Evolutionary conservation across 2,888 invertebrate species (phyloP).

Genomic region (Venusia cambrica): DNA sequence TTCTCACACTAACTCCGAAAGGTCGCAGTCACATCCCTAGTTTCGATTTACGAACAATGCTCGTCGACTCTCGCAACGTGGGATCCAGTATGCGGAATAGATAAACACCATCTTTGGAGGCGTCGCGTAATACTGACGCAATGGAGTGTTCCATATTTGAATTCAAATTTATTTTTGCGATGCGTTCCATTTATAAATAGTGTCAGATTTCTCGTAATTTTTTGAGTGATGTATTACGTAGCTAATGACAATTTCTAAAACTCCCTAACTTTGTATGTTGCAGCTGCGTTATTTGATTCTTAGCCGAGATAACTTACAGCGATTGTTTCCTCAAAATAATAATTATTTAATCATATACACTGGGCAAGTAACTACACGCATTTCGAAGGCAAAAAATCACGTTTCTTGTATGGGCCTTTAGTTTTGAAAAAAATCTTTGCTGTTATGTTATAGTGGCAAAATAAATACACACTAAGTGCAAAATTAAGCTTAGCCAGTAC

Average conservation of each 20-base stretch:
- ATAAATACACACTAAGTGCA: too few relatives aligned
- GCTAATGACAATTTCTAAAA: background rate
- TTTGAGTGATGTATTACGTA: conserved; percentile 5
- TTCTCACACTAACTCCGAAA: conserved; percentile 9
- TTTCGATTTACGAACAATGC: conserved; percentile 35
- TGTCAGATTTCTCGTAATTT: background rate
- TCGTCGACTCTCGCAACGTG: conserved; percentile 23
- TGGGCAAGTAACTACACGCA: too few relatives aligned
- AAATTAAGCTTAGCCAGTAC: too few relatives aligned
- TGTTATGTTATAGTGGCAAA: too few relatives aligned
- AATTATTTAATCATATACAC: too few relatives aligned
- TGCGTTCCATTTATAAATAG: conserved; percentile 7
- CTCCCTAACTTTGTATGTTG: too few relatives aligned
- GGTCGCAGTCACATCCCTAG: conserved; percentile 34
- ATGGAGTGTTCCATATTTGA: conserved; percentile 25
- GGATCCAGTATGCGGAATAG: conserved; percentile 30
- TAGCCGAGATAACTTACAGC: too few relatives aligned
- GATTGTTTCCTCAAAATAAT: too few relatives aligned
- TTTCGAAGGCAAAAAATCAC: too few relatives aligned
- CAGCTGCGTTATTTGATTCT: too few relatives aligned
- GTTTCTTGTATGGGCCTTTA: too few relatives aligned
- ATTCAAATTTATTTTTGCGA: conserved; percentile 11
- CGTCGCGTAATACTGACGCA: conserved; percentile 30
- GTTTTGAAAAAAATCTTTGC: too few relatives aligned
- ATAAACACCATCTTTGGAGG: conserved; percentile 25